Conservation (phyloP, 2,797 vertebrate species). For the Sebastes vulpes region DNA sequence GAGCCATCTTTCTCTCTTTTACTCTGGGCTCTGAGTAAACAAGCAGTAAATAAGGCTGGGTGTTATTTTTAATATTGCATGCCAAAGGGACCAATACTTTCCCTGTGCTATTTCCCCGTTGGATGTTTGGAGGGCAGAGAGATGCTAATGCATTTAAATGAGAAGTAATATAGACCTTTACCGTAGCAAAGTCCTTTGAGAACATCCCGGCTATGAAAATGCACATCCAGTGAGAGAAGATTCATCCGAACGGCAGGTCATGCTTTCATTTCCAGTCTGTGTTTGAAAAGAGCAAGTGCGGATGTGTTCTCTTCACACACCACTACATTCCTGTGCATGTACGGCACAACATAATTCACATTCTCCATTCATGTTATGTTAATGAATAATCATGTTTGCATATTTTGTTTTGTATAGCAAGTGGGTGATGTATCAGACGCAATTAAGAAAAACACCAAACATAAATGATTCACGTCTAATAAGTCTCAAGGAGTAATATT, state of each 20-base stretch:
- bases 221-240: constrained; percentile 14
- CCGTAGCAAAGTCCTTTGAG: constrained; percentile 19
- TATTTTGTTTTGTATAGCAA: constrained; percentile 28
- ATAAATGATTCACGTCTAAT: constrained; percentile 42
- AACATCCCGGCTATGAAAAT: constrained; percentile 26
- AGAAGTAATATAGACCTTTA: constrained; percentile 46
- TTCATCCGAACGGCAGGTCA: constrained; percentile 12
- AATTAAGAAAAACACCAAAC: constrained; percentile 56
- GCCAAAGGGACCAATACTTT: constrained; percentile 31
- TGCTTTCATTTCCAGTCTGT: constrained; percentile 3
- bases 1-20: constrained; percentile 24
- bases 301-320: background rate
- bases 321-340: background rate
- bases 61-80: constrained; percentile 57
- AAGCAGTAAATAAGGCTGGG: constrained; percentile 46
- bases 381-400: constrained; percentile 47
- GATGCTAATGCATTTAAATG: constrained; percentile 65
- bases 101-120: constrained; percentile 31
- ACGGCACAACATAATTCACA: background rate
- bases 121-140: constrained; percentile 46
- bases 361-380: background rate
- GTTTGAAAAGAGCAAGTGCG: background rate
- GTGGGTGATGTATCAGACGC: constrained; percentile 34
- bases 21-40: constrained; percentile 38
- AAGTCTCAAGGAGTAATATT: constrained; percentile 29